Base-by-base conservation (phyloP, 2,113 vertebrate genomes). In the Ictalurus punctatus region DNA sequence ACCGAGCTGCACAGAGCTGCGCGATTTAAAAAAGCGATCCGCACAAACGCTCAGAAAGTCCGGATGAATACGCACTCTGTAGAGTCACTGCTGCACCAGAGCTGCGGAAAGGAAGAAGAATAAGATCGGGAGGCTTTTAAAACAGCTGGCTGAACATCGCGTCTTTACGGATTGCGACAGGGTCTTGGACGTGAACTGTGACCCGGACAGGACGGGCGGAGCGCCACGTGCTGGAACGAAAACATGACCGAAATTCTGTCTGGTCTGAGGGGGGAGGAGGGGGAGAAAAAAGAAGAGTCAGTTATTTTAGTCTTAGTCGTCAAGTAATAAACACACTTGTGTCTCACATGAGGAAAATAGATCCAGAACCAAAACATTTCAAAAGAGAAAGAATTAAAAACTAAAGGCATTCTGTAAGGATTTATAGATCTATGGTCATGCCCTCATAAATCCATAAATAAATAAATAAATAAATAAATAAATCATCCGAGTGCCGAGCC, bases 191-290 rank as follows among this genome's bases (percentile, higher is more conserved):
- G 16, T 65, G 8, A 84, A 44, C 83, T 67, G 17, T 76, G 27
- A 67, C 63, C 83, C 44, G 25, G 48, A 69, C 83, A n/a, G 17
- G 83, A n/a, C 83, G 4, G 19, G 14, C 69, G 83, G 83, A 69
- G 69, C 21, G 63, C 7, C 44, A 54, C 5, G 25, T 2, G 48
- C 37, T 67, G 82, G 40, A 67, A 44, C 0, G 2, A 67, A 69
- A 84, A 84, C 61, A 30, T 52, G 34, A 27, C 37, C 12, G 1
- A 69, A 85, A 54, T 56, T 71, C 27, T 54, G 23, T 54, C 65
- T 30, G 0, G 6, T 65, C 27, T 27, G 59, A 61, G 34, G 34
- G 34, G 34, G 34, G 34, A 34, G 34, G 34, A 34, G 34, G 34
- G 1, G 34, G 34, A 34, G 34, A 34, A 34, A 34, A 34, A 34